phyloP scores from a whole-genome alignment of 2,888 invertebrate genomes.

The Aleiodes testaceus region DNA sequence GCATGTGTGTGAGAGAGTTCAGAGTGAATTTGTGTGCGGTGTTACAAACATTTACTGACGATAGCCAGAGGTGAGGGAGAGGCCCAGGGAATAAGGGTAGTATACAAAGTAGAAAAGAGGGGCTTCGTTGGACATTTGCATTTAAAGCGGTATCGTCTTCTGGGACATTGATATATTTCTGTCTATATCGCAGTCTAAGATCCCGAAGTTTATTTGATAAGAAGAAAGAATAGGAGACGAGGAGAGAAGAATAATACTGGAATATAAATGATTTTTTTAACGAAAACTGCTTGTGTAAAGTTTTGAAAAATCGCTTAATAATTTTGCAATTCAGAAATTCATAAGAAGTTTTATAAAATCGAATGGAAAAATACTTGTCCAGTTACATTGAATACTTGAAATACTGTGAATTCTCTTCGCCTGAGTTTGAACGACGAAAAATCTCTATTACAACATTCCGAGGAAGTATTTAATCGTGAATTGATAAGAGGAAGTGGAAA shows the following conservation, averaged over 20 bases:
- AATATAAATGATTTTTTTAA: neutral
- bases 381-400: no score
- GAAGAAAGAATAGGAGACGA: neutral
- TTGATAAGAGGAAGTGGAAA: no score
- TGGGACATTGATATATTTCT: constrained; percentile 65
- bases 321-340: no score
- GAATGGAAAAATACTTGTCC: no score
- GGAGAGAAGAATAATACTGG: neutral
- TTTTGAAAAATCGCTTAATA: neutral
- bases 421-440: no score
- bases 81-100: neutral
- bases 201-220: constrained; percentile 44
- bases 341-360: no score
- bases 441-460: no score
- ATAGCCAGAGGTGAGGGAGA: constrained; percentile 13
- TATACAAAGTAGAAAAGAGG: constrained; percentile 49
- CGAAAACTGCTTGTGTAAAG: neutral
- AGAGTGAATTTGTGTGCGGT: constrained; percentile 3
- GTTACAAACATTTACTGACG: constrained; percentile 23
- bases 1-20: neutral
- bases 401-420: no score
- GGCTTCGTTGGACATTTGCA: constrained; percentile 50
- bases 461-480: no score
- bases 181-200: constrained; percentile 62
- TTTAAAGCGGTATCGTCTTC: constrained; percentile 55